Percentiles rank a stretch among this genome's conserved stretches.
Conservation (phyloP, 1,140 invertebrate species). For the Drosophila sp. region DNA sequence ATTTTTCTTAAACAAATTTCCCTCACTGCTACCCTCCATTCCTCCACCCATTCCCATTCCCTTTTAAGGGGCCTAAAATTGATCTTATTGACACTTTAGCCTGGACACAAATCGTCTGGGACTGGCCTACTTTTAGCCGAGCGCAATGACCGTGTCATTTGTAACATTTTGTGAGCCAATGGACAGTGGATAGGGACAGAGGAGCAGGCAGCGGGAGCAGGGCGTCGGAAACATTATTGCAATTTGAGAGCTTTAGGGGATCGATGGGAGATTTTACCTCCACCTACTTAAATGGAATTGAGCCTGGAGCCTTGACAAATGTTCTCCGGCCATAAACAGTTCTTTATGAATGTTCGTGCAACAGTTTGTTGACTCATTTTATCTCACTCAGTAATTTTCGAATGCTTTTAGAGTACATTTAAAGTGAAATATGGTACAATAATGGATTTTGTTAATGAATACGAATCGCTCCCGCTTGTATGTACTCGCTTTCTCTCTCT, state of each 20-base stretch:
- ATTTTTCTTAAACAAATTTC: slow-evolving; percentile 65
- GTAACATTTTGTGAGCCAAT: slow-evolving; percentile 48
- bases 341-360: slow-evolving; percentile 41
- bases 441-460: too few relatives aligned
- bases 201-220: not conserved
- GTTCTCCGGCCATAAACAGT: slow-evolving; percentile 13
- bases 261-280: slow-evolving; percentile 30
- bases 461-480: too few relatives aligned
- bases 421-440: too few relatives aligned
- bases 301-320: slow-evolving; percentile 41
- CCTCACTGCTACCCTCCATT: not conserved
- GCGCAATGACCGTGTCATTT: slow-evolving; percentile 74
- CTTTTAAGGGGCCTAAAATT: slow-evolving; percentile 44
- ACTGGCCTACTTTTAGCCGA: slow-evolving; percentile 22
- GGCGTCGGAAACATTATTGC: slow-evolving; percentile 36
- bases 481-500: too few relatives aligned
- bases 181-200: not conserved
- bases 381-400: not conserved
- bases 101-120: slow-evolving; percentile 59
- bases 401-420: too few relatives aligned
- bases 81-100: slow-evolving; percentile 68
- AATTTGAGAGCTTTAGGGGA: slow-evolving; percentile 53
- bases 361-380: slow-evolving; percentile 43
- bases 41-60: not conserved
- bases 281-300: not conserved